Evolutionary conservation across 2,888 invertebrate genomes (phyloP).

Genomic region (Cactoblastis cactorum): DNA sequence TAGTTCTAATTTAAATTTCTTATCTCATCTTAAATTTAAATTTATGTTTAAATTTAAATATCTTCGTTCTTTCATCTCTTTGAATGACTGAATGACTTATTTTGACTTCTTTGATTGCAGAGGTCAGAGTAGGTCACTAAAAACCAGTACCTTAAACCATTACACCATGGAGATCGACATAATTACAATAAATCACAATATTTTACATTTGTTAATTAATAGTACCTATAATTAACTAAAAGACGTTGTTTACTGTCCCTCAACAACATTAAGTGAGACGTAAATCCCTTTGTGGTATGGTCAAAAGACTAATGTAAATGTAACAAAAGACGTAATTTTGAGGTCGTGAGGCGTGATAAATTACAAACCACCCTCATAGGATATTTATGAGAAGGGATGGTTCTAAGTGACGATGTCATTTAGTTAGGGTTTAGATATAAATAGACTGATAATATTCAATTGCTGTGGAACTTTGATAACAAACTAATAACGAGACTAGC

Average conservation of each 20-base stretch:
- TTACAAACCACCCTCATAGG: not conserved
- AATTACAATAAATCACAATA: no score
- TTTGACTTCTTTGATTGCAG: no score
- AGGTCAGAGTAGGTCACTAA: no score
- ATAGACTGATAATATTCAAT: conserved; percentile 7
- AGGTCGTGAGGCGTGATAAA: conserved; percentile 3
- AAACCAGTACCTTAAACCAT: no score
- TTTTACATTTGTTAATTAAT: not conserved
- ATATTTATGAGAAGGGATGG: conserved; percentile 7
- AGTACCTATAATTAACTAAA: not conserved
- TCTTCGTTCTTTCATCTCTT: no score
- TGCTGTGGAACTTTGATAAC: not conserved
- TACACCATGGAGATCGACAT: no score
- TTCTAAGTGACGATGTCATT: conserved; percentile 7
- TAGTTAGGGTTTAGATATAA: not conserved
- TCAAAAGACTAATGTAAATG: conserved; percentile 11
- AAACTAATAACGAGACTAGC: not conserved
- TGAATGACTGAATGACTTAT: no score
- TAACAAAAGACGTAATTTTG: conserved; percentile 9
- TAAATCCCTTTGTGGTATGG: conserved; percentile 2
- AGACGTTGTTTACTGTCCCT: not conserved
- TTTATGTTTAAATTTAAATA: no score
- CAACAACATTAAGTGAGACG: not conserved
- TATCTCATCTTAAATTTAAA: no score
- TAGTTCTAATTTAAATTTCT: no score